Percentiles rank a stretch among this genome's conserved stretches.
These are phyloP conservation scores for Onthophagus sagittarius DNA, from an alignment of 2,888 invertebrate genomes.

Conservation along the genomic window DNA sequence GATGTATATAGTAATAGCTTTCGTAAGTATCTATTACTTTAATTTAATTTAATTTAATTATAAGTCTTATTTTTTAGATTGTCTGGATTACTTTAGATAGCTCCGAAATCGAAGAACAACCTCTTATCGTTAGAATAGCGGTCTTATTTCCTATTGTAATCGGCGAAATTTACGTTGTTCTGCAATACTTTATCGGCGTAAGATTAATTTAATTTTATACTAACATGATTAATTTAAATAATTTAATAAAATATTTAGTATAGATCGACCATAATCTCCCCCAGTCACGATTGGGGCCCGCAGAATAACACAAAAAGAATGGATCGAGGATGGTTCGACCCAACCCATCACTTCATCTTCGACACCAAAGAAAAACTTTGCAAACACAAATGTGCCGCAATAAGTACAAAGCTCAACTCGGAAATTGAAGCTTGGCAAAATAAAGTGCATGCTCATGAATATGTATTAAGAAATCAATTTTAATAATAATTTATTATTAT, in stretches of 20 bases:
- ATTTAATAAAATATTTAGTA: no score
- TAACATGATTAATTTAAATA: no score
- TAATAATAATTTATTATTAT: no score
- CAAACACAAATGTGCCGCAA: slow-evolving; percentile 10
- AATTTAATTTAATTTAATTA: neutral
- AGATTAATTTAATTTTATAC: no score
- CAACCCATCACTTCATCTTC: slow-evolving; percentile 14
- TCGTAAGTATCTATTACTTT: neutral
- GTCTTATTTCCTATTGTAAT: slow-evolving; percentile 1
- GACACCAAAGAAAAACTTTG: neutral
- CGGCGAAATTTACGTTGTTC: slow-evolving; percentile 1
- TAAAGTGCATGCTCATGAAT: neutral
- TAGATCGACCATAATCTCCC: slow-evolving; percentile 3
- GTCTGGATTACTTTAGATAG: neutral
- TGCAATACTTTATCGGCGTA: slow-evolving; percentile 9
- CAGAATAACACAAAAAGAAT: neutral
- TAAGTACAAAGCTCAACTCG: neutral
- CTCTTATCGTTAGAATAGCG: neutral
- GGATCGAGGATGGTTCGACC: slow-evolving; percentile 13
- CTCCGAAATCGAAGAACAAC: neutral
- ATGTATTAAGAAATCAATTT: neutral
- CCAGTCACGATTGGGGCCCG: slow-evolving; percentile 15
- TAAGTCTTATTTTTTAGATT: neutral
- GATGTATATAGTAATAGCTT: neutral
- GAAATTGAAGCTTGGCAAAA: neutral